These are phyloP conservation scores for Sebastes taczanowskii DNA, from an alignment of 2,797 vertebrate species.

Conservation along the genomic window DNA sequence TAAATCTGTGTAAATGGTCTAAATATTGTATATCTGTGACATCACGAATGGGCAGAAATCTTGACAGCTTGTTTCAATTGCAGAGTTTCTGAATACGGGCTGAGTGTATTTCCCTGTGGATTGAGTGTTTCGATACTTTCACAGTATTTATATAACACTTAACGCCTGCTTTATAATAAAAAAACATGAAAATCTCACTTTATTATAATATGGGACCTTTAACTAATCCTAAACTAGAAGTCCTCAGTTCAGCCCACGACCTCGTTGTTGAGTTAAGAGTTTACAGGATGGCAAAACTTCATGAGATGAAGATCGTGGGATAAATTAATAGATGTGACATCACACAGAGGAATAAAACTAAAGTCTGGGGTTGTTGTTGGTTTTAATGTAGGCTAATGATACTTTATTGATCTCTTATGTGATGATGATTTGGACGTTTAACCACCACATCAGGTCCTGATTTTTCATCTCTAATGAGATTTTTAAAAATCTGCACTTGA, in stretches of 20 bases:
- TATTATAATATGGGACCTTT: too few species aligned
- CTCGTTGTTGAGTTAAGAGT: not conserved
- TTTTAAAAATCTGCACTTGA: not conserved
- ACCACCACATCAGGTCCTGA: not conserved
- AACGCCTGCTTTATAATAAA: too few species aligned
- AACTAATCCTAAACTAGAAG: not conserved
- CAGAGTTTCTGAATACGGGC: too few species aligned
- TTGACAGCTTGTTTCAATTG: too few species aligned
- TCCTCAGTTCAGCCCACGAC: not conserved
- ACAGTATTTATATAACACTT: too few species aligned
- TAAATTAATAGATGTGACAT: not conserved
- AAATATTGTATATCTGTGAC: too few species aligned
- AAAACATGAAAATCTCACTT: too few species aligned
- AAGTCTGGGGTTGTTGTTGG: not conserved
- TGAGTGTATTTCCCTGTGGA: too few species aligned
- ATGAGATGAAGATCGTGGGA: not conserved
- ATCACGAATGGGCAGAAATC: too few species aligned
- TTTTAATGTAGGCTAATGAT: not conserved
- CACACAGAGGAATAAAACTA: not conserved
- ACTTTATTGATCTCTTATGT: not conserved
- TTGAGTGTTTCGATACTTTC: too few species aligned
- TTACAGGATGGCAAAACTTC: not conserved
- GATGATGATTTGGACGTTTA: not conserved
- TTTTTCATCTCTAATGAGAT: not conserved
- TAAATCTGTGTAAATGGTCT: too few species aligned